A percentile compares a stretch with the other conserved stretches of the same genome.
Conservation (phyloP, 64 coral and sea anemone genomes). For the Montipora sp. region DNA sequence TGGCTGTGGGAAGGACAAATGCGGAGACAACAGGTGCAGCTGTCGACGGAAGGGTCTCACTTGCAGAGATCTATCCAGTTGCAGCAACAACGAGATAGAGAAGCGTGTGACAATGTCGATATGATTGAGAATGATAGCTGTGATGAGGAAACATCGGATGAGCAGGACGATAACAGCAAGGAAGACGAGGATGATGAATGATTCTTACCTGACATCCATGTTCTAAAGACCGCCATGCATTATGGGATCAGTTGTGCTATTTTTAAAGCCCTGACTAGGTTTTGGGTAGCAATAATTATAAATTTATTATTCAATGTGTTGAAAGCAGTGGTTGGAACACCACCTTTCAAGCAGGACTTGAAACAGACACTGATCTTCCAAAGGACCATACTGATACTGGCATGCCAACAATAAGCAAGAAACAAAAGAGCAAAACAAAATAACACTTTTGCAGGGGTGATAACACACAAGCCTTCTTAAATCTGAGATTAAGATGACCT, state of each 20-base stretch:
- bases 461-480: constrained; percentile 68
- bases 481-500: constrained; percentile 94
- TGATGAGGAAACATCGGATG: constrained; percentile 72
- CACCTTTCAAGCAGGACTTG: no score
- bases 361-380: no score
- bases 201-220: constrained; percentile 60
- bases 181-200: constrained; percentile 11
- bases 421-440: no score
- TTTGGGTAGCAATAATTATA: neutral
- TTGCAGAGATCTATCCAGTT: constrained; percentile 72
- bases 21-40: constrained; percentile 52
- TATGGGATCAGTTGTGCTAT: constrained; percentile 17
- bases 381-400: no score
- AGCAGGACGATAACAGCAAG: constrained; percentile 59
- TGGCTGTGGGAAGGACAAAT: constrained; percentile 69
- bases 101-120: constrained; percentile 54
- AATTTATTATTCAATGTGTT: no score
- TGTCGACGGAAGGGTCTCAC: constrained; percentile 56
- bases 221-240: no score
- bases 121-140: constrained; percentile 65
- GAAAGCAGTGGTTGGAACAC: no score
- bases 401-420: no score
- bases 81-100: constrained; percentile 49
- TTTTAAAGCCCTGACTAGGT: constrained; percentile 36
- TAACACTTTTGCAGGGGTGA: no score